A percentile compares a stretch with the other conserved stretches of the same genome.
phyloP scores from a whole-genome alignment of 2,888 invertebrate genomes.

The Oscheius sp. region DNA sequence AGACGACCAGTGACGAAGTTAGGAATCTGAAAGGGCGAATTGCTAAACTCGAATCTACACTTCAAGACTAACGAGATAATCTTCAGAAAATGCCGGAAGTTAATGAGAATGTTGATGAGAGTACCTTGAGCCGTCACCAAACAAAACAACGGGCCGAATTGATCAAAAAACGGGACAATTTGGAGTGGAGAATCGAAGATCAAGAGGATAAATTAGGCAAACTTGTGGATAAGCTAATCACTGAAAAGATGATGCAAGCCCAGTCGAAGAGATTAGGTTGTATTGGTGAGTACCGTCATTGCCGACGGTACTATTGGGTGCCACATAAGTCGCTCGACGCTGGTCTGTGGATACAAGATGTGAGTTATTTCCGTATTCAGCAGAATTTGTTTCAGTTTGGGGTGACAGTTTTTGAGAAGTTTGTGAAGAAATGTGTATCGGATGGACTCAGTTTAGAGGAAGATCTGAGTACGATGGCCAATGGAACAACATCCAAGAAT shows the following conservation, averaged over 20 bases:
- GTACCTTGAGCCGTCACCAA: not conserved
- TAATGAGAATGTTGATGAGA: conserved; percentile 21
- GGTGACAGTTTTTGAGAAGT: conserved; percentile 37
- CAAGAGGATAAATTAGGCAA: conserved; percentile 19
- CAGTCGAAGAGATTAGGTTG: conserved; percentile 24
- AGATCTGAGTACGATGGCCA: not conserved
- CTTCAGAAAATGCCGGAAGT: conserved; percentile 8
- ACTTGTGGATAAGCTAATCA: conserved; percentile 2
- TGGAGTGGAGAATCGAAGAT: conserved; percentile 25
- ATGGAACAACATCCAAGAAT: not conserved
- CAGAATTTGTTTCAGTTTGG: conserved; percentile 48
- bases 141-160: conserved; percentile 26
- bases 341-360: conserved; percentile 57
- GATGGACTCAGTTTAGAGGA: not conserved
- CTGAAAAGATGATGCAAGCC: not conserved
- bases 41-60: not conserved
- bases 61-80: conserved; percentile 8
- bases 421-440: conserved; percentile 28
- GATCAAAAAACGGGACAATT: conserved; percentile 23
- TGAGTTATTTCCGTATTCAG: conserved; percentile 33
- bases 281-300: conserved; percentile 52
- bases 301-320: conserved; percentile 52
- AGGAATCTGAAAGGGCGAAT: not conserved
- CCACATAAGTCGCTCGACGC: conserved; percentile 39
- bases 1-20: conserved; percentile 15